Percentiles rank a stretch among this genome's conserved stretches.
Conservation (phyloP, 1,140 invertebrate species). For the Hyles vespertilio region DNA sequence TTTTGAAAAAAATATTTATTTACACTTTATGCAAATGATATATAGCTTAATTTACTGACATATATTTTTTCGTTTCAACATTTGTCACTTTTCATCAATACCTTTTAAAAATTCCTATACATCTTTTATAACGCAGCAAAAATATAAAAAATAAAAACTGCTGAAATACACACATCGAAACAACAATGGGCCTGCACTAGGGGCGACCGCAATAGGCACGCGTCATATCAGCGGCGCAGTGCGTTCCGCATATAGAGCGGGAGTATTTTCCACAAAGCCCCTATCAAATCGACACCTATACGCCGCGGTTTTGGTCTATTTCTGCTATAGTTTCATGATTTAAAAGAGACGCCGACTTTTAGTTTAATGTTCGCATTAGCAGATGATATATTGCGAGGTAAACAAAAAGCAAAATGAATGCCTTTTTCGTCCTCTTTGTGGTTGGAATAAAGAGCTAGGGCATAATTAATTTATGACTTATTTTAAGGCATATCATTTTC, state of each 20-base stretch:
- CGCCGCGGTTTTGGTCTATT: constrained; percentile 18
- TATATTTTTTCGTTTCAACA: neutral
- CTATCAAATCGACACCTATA: constrained; percentile 31
- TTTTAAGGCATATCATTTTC: too few relatives aligned
- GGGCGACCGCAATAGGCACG: constrained; percentile 24
- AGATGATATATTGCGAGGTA: too few relatives aligned
- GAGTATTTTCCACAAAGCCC: constrained; percentile 43
- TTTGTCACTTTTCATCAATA: neutral
- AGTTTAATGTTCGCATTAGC: too few relatives aligned
- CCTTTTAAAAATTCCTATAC: too few relatives aligned
- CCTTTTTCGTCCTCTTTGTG: too few relatives aligned
- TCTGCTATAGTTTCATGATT: constrained; percentile 16
- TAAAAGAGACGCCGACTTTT: constrained; percentile 4
- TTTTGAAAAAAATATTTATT: too few relatives aligned
- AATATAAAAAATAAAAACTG: too few relatives aligned
- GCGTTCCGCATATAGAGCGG: constrained; percentile 39
- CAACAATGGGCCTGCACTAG: constrained; percentile 15
- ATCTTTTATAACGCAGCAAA: too few relatives aligned
- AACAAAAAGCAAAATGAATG: too few relatives aligned
- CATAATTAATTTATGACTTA: too few relatives aligned
- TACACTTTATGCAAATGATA: neutral
- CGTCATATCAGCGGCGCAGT: constrained; percentile 31
- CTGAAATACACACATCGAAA: neutral
- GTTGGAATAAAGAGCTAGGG: too few relatives aligned
- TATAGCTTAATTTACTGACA: neutral